These are phyloP conservation scores for Pipa parva DNA, from an alignment of 2,113 vertebrate genomes.

Conservation along the genomic window DNA sequence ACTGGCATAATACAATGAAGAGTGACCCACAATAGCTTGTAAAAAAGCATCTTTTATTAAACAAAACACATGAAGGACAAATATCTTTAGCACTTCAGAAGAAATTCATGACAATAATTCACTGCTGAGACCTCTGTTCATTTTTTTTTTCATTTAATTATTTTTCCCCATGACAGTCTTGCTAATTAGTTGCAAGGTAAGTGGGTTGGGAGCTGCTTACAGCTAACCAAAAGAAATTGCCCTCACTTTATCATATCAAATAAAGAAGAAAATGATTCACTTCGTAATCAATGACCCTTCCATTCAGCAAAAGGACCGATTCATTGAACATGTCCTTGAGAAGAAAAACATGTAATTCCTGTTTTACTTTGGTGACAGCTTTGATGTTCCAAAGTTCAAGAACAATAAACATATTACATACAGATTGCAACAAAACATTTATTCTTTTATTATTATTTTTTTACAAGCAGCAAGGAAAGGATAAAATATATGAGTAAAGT, in stretches of 20 bases:
- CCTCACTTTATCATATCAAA: background rate
- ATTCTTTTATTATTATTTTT: too few relatives aligned
- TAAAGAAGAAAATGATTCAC: slow-evolving; percentile 1
- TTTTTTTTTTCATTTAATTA: too few relatives aligned
- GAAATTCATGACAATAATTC: too few relatives aligned
- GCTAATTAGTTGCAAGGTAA: slow-evolving; percentile 11
- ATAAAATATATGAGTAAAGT: too few relatives aligned
- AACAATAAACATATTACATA: background rate
- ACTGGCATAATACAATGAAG: too few relatives aligned
- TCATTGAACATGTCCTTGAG: slow-evolving; percentile 13
- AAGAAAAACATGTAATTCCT: background rate
- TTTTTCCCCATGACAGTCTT: background rate
- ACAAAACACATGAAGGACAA: too few relatives aligned
- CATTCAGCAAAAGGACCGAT: slow-evolving; percentile 6
- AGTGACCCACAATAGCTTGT: too few relatives aligned
- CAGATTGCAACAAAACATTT: background rate
- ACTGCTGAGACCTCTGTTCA: too few relatives aligned
- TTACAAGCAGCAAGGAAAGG: too few relatives aligned
- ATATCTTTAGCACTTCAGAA: too few relatives aligned
- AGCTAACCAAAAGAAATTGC: background rate
- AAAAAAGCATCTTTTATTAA: too few relatives aligned
- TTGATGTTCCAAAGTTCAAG: background rate
- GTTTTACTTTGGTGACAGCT: background rate
- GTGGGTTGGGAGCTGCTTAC: background rate
- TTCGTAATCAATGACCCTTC: slow-evolving; percentile 1